Evolutionary conservation across 2,113 vertebrate species (phyloP), one percentile per base, ranked within the genome.

Genomic region (Anhinga rufa): DNA sequence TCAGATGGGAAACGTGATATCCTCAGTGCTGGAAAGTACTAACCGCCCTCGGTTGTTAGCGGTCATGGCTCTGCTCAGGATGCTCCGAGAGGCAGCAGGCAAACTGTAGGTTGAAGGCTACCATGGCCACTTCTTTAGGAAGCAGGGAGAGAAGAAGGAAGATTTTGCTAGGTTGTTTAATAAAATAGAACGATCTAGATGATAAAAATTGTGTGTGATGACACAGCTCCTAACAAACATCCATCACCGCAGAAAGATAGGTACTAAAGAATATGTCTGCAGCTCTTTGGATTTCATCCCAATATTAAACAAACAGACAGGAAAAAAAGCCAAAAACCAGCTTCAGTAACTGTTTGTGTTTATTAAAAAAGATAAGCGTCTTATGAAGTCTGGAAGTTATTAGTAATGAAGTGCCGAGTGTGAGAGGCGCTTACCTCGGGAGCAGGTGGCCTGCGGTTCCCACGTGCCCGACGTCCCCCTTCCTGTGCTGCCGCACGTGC

Each of bases 341-440:
- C 52, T 91, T 79, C 25, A 70, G 42, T 60, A 66, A 64, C 20
- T 55, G 9, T 64, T 92, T 70, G 15, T 80, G 24, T 61, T 96
- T 97, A 94, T 96, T 97, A 65, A 78, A 93, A 95, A 74, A 90
- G 90, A 94, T 91, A 95, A 92, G 38, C 74, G 79, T 52, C 76
- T 86, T 72, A 64, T 25, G 64, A 74, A 38, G 61, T 60, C 82
- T 86, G 72, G 44, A 83, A 68, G 70, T 65, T 1, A 10, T 93
- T 88, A 87, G 55, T 83, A 95, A 71, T 14, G 28, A 85, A 88
- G 80, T 83, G 82, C 60, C 14, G 38, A 20, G 13, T 69, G 61
- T 79, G 75, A 78, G 72, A 71, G 42, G 46, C 4, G 25, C 61
- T 79, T 55, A 51, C 8, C 17, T 58, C 13, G 25, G 82, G 32